Conservation (phyloP, 2,888 invertebrate species). For the Antheraea yamamai region DNA sequence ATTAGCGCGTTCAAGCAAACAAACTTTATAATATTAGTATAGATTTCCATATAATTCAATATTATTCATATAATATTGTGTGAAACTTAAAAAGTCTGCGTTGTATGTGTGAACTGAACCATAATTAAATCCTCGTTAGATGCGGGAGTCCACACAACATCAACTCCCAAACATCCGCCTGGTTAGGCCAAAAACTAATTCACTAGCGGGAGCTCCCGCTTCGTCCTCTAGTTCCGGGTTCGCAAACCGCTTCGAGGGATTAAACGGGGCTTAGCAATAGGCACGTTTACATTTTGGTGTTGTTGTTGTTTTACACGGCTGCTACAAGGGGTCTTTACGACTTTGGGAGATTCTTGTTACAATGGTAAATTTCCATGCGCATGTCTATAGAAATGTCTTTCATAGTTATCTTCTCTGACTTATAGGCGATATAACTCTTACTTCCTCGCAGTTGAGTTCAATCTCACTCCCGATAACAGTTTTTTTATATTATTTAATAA, state of each 20-base stretch:
- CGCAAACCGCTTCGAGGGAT: conserved; percentile 50
- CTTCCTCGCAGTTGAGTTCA: not conserved
- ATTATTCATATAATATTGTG: too few species aligned
- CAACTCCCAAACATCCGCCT: conserved; percentile 56
- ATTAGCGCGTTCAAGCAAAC: too few species aligned
- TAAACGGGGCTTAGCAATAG: conserved; percentile 48
- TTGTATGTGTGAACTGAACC: conserved; percentile 37
- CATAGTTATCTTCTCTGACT: not conserved
- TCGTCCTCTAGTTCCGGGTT: conserved; percentile 36
- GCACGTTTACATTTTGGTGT: conserved; percentile 38
- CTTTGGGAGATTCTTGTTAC: conserved; percentile 2
- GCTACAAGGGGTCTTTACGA: conserved; percentile 4
- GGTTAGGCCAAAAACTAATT: conserved; percentile 71
- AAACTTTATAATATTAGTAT: too few species aligned
- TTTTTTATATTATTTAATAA: too few species aligned
- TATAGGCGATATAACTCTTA: not conserved
- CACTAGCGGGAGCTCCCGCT: conserved; percentile 41
- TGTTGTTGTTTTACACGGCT: conserved; percentile 12
- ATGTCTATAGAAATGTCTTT: not conserved
- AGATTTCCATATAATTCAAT: too few species aligned
- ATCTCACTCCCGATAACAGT: too few species aligned
- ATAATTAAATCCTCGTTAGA: conserved; percentile 70
- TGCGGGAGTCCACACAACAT: conserved; percentile 57
- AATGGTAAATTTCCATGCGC: not conserved
- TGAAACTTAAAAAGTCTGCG: too few species aligned